phyloP scores from a whole-genome alignment of 2,113 vertebrate genomes.

The Antennarius striatus region DNA sequence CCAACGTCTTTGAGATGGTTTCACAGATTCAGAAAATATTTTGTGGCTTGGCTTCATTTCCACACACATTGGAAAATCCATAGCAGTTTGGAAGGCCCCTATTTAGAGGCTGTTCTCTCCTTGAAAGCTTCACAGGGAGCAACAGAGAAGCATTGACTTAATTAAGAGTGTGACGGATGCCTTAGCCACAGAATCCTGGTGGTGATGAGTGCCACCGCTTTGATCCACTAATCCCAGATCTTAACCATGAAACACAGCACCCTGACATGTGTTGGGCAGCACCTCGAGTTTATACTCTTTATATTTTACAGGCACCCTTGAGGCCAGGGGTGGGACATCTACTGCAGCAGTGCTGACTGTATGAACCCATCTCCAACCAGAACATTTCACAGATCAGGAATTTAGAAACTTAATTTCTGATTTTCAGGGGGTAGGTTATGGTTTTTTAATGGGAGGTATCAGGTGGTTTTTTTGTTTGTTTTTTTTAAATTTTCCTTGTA shows the following conservation, averaged over 20 bases:
- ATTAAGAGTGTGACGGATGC: constrained; percentile 75
- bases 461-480: background rate
- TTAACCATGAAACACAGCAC: constrained; percentile 69
- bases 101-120: constrained; percentile 61
- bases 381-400: constrained; percentile 26
- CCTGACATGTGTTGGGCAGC: constrained; percentile 74
- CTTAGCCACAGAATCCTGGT: constrained; percentile 66
- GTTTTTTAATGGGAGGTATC: constrained; percentile 11
- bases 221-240: constrained; percentile 75
- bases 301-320: constrained; percentile 57
- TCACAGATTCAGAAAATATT: constrained; percentile 49
- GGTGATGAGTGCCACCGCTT: constrained; percentile 67
- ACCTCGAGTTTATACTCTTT: constrained; percentile 58
- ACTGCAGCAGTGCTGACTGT: constrained; percentile 35
- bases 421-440: constrained; percentile 8
- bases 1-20: constrained; percentile 42
- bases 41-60: constrained; percentile 66
- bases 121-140: constrained; percentile 67
- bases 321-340: constrained; percentile 17
- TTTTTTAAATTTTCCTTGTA: background rate
- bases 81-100: constrained; percentile 51
- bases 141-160: constrained; percentile 69
- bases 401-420: constrained; percentile 23
- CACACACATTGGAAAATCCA: constrained; percentile 67
- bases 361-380: constrained; percentile 19